Conservation (phyloP, 2,888 invertebrate genomes). For the Blastobasis lacticolella region DNA sequence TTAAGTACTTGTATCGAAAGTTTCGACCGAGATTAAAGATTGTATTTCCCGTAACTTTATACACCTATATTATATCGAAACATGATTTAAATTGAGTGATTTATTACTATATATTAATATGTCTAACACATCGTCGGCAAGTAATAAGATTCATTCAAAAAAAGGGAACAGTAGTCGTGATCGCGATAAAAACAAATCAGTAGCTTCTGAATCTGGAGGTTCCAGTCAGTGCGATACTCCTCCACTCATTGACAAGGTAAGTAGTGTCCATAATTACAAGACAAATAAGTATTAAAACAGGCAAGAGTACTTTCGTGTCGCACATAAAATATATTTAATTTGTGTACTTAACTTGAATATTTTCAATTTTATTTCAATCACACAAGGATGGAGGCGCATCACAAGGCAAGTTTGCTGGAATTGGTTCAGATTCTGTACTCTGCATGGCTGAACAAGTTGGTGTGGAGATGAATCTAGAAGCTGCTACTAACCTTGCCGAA, state of each 20-base stretch:
- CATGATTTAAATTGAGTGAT: not conserved
- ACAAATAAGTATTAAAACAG: not conserved
- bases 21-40: too few relatives aligned
- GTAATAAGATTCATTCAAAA: conserved; percentile 53
- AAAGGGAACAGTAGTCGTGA: conserved; percentile 50
- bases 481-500: conserved; percentile 60
- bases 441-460: conserved; percentile 65
- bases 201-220: conserved; percentile 62
- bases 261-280: conserved; percentile 1
- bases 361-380: conserved; percentile 6
- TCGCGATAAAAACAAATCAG: conserved; percentile 57
- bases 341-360: not conserved
- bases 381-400: conserved; percentile 47
- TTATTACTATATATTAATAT: conserved; percentile 22
- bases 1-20: too few relatives aligned
- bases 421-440: conserved; percentile 56
- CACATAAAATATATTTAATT: not conserved
- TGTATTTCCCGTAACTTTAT: too few relatives aligned
- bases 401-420: conserved; percentile 64
- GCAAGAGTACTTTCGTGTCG: not conserved
- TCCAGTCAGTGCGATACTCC: conserved; percentile 68
- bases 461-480: conserved; percentile 53
- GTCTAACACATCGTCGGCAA: conserved; percentile 46
- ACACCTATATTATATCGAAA: too few relatives aligned
- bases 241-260: conserved; percentile 61